These are phyloP conservation scores for Onychomys leucogaster DNA, from an alignment of 2,797 vertebrate genomes.

Conservation along the genomic window DNA sequence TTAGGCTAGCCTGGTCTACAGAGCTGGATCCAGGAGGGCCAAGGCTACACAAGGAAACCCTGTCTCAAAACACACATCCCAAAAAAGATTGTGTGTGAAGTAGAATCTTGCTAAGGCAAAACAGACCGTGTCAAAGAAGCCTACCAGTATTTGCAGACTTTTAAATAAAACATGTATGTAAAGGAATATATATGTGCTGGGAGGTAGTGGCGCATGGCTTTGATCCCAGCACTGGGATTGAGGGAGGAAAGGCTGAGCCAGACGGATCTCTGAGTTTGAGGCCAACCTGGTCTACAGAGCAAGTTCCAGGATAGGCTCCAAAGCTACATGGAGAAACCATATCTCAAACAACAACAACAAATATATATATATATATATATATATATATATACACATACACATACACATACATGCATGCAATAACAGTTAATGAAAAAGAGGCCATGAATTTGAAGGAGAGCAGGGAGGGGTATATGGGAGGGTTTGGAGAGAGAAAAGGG, in stretches of 20 bases:
- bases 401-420: neutral
- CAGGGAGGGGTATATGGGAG: neutral
- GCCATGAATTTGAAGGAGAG: neutral
- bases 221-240: no score
- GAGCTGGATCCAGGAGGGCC: neutral
- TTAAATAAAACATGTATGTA: constrained; percentile 57
- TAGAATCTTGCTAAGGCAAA: constrained; percentile 11
- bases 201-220: neutral
- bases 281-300: neutral
- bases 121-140: constrained; percentile 50
- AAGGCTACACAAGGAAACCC: neutral
- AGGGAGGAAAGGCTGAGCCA: neutral
- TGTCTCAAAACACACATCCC: neutral
- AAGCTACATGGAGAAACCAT: neutral
- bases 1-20: neutral
- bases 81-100: neutral
- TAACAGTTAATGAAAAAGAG: neutral
- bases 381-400: neutral
- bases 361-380: no score
- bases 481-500: neutral
- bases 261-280: neutral
- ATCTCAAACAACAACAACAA: no score
- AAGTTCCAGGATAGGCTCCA: neutral
- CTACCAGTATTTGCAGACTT: constrained; percentile 51
- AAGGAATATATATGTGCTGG: neutral